Conservation (phyloP, 2,797 vertebrate genomes). For the Tragelaphus eurycerus region DNA sequence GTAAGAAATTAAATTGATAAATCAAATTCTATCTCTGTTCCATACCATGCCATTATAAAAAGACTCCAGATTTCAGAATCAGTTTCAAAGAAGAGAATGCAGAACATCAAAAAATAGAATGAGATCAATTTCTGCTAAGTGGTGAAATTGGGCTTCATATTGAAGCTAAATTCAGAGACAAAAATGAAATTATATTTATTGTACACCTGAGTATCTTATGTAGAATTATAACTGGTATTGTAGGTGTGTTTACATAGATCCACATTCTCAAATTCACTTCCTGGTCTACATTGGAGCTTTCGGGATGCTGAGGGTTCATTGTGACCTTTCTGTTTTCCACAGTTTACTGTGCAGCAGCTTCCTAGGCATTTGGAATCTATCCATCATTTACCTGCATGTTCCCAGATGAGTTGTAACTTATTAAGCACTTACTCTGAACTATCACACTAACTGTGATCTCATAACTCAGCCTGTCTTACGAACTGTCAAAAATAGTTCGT, state of each 20-base stretch:
- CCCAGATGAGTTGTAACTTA: conserved; percentile 25
- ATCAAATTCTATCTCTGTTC: neutral
- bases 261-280: neutral
- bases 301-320: neutral
- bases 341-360: neutral
- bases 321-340: neutral
- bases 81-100: neutral
- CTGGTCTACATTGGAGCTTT: neutral
- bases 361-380: conserved; percentile 17
- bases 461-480: conserved; percentile 56
- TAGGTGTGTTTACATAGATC: neutral
- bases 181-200: neutral
- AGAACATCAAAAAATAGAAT: neutral
- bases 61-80: neutral
- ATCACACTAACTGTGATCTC: conserved; percentile 26
- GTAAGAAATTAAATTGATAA: neutral
- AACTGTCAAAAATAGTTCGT: conserved; percentile 51
- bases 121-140: neutral
- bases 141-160: neutral
- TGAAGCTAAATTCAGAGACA: neutral
- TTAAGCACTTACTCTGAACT: conserved; percentile 33
- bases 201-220: neutral
- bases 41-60: neutral
- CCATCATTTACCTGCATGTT: conserved; percentile 54
- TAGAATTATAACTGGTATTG: neutral